Evolutionary conservation across 2,888 invertebrate species (phyloP), one percentile per base, ranked within the genome.

Genomic region (Rotaria magnacalcarata): DNA sequence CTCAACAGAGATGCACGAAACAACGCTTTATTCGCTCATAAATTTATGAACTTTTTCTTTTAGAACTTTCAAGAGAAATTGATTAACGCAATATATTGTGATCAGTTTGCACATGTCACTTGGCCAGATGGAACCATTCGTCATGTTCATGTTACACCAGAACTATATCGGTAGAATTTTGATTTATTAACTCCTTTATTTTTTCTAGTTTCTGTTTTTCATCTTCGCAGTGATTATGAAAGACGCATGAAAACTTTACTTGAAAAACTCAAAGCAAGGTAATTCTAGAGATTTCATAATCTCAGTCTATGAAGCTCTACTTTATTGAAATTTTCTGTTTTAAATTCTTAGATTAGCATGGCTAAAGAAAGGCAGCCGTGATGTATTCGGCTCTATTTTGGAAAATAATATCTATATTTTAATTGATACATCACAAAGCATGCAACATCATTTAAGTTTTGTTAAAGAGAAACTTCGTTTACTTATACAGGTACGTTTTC

Each of bases 311-410:
- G 19, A 54, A 54, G 52, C 11, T 10, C 11, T 21, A 47, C 2
- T 14, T 27, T 67, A 11, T 34, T 27, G 14, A 67, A 47, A 6
- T 43, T 24, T 80, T 80, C 10, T 27, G 21, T 80, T 10, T 14
- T 43, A 3, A 24, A 80, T 43, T 80, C 24, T 27, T 41, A 80
- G 91, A 87, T 89, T 91, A 86, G 90, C 90, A 87, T 91, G 91
- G 91, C 88, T 91, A 86, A 89, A 90, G 60, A 89, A 90, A 88
- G 91, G 91, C 6, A 91, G 90, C 86, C 88, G 91, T 27, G 90
- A 90, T 86, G 87, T 91, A 85, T 91, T 91, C 89, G 91, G 91
- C 19, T 90, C 90, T 56, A 89, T 91, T n/a, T 89, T 90, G 34
- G 91, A 91, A 88, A 90, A 90, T 58, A 89, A 90, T 87, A 89